Evolutionary conservation across 2,113 vertebrate species (phyloP), one percentile per base, ranked within the genome.

Genomic region (Leuciscus idus): DNA sequence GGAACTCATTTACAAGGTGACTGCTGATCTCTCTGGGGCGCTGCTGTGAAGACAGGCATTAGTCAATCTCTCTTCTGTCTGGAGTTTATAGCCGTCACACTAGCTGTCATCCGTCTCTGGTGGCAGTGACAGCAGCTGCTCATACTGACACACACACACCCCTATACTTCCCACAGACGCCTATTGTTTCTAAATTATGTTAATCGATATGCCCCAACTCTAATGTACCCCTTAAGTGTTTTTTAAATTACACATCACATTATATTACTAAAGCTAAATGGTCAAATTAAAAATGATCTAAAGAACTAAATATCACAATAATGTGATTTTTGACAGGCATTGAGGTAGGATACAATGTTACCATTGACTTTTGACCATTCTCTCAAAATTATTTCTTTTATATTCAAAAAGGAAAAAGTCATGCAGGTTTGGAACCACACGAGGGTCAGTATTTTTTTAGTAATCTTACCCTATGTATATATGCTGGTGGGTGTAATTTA

Each of bases 101-200:
- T 70, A 57, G 57, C 68, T 36, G 79, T 74, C 36, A 62, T 26
- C 12, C 26, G 66, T 77, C 70, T 39, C 70, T 84, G 79, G 30
- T 83, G 36, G 77, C 73, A 36, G 50, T 81, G 81, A 88, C 89
- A 87, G 39, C 82, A 89, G 89, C 90, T 75, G 21, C 13, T 75
- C 83, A 21, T 30, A 84, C 57, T 28, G 23, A 39, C 66, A 36
- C 33, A 74, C 59, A 46, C 9, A 46, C 39, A n/a, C 43, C 39
- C 43, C 36, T n/a, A 74, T 23, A 72, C 66, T 39, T 72, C 36
- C 68, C 9, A 43, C 6, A 43, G 9, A 72, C 4, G 36, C 39
- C 17, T 70, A 39, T n/a, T 73, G 70, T 43, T 73, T 73, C 10
- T 43, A 73, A 73, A 73, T n/a, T 4, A 72, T 43, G 70, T 73